Percentiles rank a stretch among this genome's conserved stretches.
Conservation (phyloP, 2,113 vertebrate genomes). For the Lophura nycthemera region DNA sequence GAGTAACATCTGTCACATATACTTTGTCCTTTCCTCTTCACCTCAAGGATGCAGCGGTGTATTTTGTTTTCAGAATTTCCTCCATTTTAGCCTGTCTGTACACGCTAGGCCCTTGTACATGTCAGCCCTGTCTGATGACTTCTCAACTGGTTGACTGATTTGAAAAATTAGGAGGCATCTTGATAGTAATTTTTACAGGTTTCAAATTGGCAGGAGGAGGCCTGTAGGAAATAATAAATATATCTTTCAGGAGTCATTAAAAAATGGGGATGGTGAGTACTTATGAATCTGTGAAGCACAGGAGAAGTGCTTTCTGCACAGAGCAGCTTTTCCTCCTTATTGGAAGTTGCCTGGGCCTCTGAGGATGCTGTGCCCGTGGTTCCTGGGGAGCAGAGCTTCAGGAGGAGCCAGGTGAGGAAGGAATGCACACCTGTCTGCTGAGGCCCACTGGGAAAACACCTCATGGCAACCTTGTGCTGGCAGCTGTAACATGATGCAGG, state of each 20-base stretch:
- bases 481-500: not conserved
- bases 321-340: not conserved
- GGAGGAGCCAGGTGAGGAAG: not conserved
- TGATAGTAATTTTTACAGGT: not conserved
- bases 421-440: not conserved
- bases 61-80: not conserved
- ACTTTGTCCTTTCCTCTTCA: not conserved
- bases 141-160: not conserved
- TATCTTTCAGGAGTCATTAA: not conserved
- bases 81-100: not conserved
- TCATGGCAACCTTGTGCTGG: not conserved
- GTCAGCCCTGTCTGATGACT: not conserved
- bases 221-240: not conserved
- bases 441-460: not conserved
- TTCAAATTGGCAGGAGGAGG: not conserved
- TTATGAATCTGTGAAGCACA: not conserved
- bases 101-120: fast-evolving
- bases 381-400: not conserved
- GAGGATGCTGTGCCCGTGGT: not conserved
- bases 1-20: not conserved
- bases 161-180: not conserved
- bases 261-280: not conserved
- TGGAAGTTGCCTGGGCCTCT: not conserved
- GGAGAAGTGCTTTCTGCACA: not conserved
- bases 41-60: not conserved